Conservation (phyloP, 2,797 vertebrate genomes). For the Xyrichtys novacula region DNA sequence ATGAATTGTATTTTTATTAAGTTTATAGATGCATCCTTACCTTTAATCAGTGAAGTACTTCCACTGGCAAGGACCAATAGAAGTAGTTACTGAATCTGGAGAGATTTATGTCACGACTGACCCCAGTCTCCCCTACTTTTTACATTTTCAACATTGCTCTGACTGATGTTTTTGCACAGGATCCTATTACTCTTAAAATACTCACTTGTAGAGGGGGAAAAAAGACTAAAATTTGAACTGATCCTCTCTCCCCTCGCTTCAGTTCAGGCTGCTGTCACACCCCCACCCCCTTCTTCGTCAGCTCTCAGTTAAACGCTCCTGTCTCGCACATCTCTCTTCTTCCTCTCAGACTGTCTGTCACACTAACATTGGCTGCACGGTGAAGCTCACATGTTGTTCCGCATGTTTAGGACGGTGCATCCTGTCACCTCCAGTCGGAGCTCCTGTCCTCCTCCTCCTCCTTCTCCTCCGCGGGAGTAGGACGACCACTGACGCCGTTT, state of each 20-base stretch:
- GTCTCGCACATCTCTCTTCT: not conserved
- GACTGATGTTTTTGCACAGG: too few relatives aligned
- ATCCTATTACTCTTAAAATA: too few relatives aligned
- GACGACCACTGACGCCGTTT: not conserved
- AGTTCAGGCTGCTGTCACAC: too few relatives aligned
- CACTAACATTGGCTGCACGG: not conserved
- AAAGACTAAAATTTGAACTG: not conserved
- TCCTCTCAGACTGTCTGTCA: not conserved
- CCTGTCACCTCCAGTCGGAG: not conserved
- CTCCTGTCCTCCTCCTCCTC: not conserved
- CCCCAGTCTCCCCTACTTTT: too few relatives aligned
- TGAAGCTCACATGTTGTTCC: not conserved
- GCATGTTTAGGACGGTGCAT: not conserved
- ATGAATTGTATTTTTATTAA: too few relatives aligned
- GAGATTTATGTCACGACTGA: too few relatives aligned
- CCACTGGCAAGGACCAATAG: too few relatives aligned
- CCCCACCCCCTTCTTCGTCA: not conserved
- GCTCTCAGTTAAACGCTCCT: not conserved
- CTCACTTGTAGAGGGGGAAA: too few relatives aligned
- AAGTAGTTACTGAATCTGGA: too few relatives aligned
- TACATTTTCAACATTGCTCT: too few relatives aligned
- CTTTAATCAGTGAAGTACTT: too few relatives aligned
- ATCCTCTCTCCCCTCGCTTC: not conserved
- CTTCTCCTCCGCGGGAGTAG: not conserved
- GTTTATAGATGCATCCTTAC: too few relatives aligned